Evolutionary conservation across 2,113 vertebrate genomes (phyloP).

Genomic region (Anolis carolinensis): DNA sequence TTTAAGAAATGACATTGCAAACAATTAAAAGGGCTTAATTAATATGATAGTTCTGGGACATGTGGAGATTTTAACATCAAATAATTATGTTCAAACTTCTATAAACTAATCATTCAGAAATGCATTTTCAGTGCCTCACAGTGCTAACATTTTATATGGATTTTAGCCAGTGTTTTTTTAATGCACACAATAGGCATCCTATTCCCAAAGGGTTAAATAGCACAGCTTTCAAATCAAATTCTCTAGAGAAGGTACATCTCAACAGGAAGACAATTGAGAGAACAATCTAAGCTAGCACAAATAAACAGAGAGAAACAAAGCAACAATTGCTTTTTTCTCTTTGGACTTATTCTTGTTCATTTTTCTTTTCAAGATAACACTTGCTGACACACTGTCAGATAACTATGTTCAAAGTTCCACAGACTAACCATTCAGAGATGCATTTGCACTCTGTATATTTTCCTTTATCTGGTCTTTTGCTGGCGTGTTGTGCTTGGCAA

Average conservation of each 20-base stretch:
- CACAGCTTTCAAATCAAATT: slow-evolving; percentile 64
- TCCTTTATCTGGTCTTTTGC: slow-evolving; percentile 57
- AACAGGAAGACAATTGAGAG: slow-evolving; percentile 47
- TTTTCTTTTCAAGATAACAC: slow-evolving; percentile 65
- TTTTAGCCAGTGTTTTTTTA: slow-evolving; percentile 49
- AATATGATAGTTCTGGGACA: background rate
- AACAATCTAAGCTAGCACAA: slow-evolving; percentile 54
- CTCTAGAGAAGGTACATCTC: slow-evolving; percentile 58
- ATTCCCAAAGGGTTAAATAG: slow-evolving; percentile 66
- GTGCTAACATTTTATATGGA: slow-evolving; percentile 53
- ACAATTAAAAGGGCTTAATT: background rate
- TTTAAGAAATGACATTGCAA: slow-evolving; percentile 11
- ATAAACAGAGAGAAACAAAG: slow-evolving; percentile 67
- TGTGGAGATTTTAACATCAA: background rate
- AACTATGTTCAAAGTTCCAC: slow-evolving; percentile 66
- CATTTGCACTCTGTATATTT: slow-evolving; percentile 67
- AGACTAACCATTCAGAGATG: slow-evolving; percentile 66
- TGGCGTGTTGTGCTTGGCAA: slow-evolving; percentile 55
- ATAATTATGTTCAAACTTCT: background rate
- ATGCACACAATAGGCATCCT: slow-evolving; percentile 55
- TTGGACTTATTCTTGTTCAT: slow-evolving; percentile 60
- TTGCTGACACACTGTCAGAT: slow-evolving; percentile 65
- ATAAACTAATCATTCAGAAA: no score
- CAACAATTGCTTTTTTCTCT: slow-evolving; percentile 52
- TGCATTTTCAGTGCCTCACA: background rate